Conservation (phyloP, 2,797 vertebrate species). For the Liparis tanakae region DNA sequence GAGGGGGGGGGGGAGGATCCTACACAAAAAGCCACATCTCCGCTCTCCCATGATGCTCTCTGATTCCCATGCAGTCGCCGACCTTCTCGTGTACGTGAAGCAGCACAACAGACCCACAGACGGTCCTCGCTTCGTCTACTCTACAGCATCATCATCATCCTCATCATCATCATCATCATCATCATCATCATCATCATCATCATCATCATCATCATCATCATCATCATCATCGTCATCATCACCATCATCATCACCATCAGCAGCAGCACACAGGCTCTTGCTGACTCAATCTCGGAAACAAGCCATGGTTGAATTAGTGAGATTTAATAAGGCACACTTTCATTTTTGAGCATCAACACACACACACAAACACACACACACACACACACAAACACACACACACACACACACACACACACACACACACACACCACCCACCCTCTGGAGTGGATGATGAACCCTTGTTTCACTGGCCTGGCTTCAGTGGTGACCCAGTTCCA, state of each 20-base stretch:
- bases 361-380: background rate
- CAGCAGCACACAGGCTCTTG: constrained; percentile 53
- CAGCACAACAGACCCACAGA: constrained; percentile 41
- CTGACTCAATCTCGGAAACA: constrained; percentile 71
- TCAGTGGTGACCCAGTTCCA: constrained; percentile 51
- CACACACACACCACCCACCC: background rate
- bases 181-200: constrained; percentile 10
- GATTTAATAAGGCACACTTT: constrained; percentile 54
- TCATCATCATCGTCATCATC: too few relatives aligned
- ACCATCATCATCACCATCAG: constrained; percentile 7
- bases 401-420: background rate
- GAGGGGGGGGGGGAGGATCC: too few relatives aligned
- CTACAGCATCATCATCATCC: constrained; percentile 36
- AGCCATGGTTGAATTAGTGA: constrained; percentile 48
- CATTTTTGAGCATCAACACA: constrained; percentile 34
- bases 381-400: background rate
- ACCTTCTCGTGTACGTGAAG: background rate
- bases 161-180: too few relatives aligned
- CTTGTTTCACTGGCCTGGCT: constrained; percentile 34
- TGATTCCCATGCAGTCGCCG: constrained; percentile 47
- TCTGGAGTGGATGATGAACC: constrained; percentile 40
- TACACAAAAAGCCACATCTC: constrained; percentile 11
- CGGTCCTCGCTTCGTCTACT: constrained; percentile 32
- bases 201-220: constrained; percentile 37
- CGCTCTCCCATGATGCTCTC: constrained; percentile 30